phyloP scores from a whole-genome alignment of 2,888 invertebrate genomes.

The Nebria salina region DNA sequence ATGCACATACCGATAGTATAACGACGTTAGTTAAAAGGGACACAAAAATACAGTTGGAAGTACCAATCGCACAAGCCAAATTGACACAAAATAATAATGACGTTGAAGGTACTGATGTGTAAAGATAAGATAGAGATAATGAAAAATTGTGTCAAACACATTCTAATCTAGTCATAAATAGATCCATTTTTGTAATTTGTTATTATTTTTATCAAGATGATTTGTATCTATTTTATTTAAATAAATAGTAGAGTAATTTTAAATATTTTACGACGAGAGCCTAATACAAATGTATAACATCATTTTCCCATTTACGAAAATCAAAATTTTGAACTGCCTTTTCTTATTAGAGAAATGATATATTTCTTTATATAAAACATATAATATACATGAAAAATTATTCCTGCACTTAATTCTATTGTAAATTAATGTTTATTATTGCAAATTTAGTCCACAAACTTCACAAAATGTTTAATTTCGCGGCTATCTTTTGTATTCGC shows the following conservation, averaged over 20 bases:
- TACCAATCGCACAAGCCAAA: conserved; percentile 39
- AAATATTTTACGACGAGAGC: neutral
- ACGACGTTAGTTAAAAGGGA: conserved; percentile 59
- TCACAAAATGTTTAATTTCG: neutral
- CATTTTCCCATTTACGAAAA: neutral
- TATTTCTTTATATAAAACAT: neutral
- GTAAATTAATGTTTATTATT: neutral
- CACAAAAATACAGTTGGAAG: conserved; percentile 55
- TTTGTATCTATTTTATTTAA: conserved; percentile 40
- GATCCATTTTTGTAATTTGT: conserved; percentile 37
- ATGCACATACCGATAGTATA: conserved; percentile 56
- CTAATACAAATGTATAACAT: neutral
- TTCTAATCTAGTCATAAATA: conserved; percentile 27
- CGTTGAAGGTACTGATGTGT: conserved; percentile 48
- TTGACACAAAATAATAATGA: conserved; percentile 40
- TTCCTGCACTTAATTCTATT: neutral
- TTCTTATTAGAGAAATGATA: neutral
- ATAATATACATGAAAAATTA: neutral
- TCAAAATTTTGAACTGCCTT: neutral
- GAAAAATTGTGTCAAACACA: neutral
- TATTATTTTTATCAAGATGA: conserved; percentile 42
- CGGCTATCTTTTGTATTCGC: neutral
- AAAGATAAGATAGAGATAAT: neutral
- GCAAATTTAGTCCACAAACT: neutral
- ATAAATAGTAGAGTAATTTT: conserved; percentile 22